These are phyloP conservation scores for Cephus pygmeus DNA, from an alignment of 2,888 invertebrate species.

Conservation along the genomic window DNA sequence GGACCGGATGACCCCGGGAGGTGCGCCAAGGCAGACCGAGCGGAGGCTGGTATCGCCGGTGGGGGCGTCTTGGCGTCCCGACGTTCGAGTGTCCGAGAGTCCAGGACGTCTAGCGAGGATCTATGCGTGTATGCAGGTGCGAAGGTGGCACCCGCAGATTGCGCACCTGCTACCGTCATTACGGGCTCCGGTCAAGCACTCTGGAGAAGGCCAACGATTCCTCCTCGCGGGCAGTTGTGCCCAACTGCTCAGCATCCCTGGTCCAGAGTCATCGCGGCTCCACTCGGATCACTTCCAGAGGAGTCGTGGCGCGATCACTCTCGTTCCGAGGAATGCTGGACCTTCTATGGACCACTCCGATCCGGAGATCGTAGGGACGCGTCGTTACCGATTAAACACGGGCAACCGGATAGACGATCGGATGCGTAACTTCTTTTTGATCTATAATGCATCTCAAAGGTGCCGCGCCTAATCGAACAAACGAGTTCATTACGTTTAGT, in stretches of 20 bases:
- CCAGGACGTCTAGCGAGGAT: slow-evolving; percentile 21
- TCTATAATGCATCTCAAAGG: not conserved
- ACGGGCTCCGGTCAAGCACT: slow-evolving; percentile 49
- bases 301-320: not conserved
- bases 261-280: not conserved
- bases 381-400: slow-evolving; percentile 7
- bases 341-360: not conserved
- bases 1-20: not conserved
- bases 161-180: slow-evolving; percentile 62
- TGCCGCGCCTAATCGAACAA: slow-evolving; percentile 4
- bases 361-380: not conserved
- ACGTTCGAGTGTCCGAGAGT: slow-evolving; percentile 33
- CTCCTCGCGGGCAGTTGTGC: not conserved
- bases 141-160: slow-evolving; percentile 55
- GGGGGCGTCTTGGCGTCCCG: slow-evolving; percentile 22
- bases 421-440: not conserved
- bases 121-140: slow-evolving; percentile 35
- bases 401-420: slow-evolving; percentile 3
- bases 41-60: not conserved
- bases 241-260: not conserved
- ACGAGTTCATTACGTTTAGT: slow-evolving; percentile 1
- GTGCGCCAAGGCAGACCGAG: not conserved
- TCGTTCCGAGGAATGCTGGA: not conserved
- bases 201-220: slow-evolving; percentile 39
- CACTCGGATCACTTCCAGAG: not conserved